Percentiles rank a stretch among this genome's conserved stretches.
Conservation (phyloP, 2,797 vertebrate genomes). For the Galaxias olidus region DNA sequence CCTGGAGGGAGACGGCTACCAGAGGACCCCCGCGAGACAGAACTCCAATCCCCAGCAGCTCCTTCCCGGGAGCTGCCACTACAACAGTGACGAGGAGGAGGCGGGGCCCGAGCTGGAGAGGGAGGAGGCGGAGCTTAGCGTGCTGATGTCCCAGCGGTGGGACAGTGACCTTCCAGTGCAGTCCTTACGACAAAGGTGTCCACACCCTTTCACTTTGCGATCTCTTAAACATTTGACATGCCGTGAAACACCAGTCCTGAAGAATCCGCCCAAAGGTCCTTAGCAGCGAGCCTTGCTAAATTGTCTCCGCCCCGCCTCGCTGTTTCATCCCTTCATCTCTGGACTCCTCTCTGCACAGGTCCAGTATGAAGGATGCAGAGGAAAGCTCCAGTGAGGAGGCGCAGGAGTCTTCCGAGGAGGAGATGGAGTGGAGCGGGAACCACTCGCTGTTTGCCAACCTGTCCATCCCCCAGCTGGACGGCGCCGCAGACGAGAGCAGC, state of each 20-base stretch:
- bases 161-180: constrained; percentile 78
- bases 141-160: constrained; percentile 96
- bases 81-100: constrained; percentile 98
- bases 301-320: not conserved
- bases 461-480: constrained; percentile 96
- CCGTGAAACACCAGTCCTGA: not conserved
- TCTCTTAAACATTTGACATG: not conserved
- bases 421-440: constrained; percentile 92
- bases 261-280: constrained; percentile 2
- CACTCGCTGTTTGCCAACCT: constrained; percentile 82
- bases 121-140: constrained; percentile 92
- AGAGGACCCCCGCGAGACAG: constrained; percentile 67
- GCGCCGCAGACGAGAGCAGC: constrained; percentile 95
- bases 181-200: constrained; percentile 72
- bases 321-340: constrained; percentile 24
- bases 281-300: not conserved
- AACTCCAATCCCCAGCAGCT: constrained; percentile 69
- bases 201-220: not conserved
- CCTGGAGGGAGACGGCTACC: constrained; percentile 87
- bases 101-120: constrained; percentile 85
- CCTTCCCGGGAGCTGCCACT: constrained; percentile 73
- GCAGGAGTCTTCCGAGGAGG: constrained; percentile 88
- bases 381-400: constrained; percentile 86
- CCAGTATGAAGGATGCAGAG: constrained; percentile 71
- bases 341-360: constrained; percentile 45